Evolutionary conservation across 2,113 vertebrate genomes (phyloP).

Genomic region (Rhinogobius similis): DNA sequence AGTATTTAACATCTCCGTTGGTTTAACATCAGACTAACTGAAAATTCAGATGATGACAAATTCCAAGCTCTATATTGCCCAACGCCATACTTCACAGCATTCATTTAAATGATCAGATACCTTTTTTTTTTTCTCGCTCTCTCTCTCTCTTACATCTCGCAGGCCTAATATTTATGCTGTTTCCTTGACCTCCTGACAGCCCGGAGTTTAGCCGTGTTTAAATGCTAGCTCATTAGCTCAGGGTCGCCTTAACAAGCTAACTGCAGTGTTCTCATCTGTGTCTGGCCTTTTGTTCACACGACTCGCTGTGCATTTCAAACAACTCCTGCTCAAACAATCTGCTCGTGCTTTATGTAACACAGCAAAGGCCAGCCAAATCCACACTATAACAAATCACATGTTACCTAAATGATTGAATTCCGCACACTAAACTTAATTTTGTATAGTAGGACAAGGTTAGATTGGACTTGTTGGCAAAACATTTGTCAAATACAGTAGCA

Average conservation of each 20-base stretch:
- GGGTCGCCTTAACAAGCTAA: constrained; percentile 7
- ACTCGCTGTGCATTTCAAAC: constrained; percentile 4
- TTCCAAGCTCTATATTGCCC: not conserved
- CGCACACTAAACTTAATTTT: not conserved
- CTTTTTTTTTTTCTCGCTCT: not conserved
- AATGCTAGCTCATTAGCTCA: not conserved
- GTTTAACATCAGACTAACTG: too few relatives aligned
- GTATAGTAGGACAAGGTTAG: not conserved
- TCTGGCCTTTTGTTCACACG: constrained; percentile 1
- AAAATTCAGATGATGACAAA: too few relatives aligned
- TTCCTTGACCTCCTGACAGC: not conserved
- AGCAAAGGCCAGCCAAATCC: not conserved
- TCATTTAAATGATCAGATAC: not conserved
- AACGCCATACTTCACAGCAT: not conserved
- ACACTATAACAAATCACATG: not conserved
- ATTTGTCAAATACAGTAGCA: too few relatives aligned
- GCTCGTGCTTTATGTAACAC: not conserved
- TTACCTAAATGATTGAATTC: not conserved
- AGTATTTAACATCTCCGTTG: too few relatives aligned
- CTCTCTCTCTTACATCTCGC: not conserved
- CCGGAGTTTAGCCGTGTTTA: not conserved
- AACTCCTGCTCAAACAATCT: not conserved
- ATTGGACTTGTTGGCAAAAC: not conserved
- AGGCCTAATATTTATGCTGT: not conserved
- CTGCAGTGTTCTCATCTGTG: not conserved